These are phyloP conservation scores for Tricholauxania praeusta DNA, from an alignment of 2,888 invertebrate species.

Conservation along the genomic window DNA sequence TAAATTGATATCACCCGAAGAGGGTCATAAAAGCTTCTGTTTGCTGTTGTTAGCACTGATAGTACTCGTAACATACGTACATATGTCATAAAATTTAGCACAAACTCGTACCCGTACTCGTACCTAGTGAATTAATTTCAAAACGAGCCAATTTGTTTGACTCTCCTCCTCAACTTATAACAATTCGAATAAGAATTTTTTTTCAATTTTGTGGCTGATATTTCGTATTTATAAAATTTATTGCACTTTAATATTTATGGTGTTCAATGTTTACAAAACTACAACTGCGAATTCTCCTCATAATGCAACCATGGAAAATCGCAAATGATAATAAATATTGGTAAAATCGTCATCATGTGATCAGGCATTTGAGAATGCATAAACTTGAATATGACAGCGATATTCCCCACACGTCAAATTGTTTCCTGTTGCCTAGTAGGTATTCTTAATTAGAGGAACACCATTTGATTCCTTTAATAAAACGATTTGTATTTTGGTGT, in stretches of 20 bases:
- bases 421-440: too few relatives aligned
- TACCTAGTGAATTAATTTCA: not conserved
- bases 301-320: too few relatives aligned
- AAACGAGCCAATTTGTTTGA: not conserved
- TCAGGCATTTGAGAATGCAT: not conserved
- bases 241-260: conserved; percentile 44
- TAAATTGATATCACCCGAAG: conserved; percentile 48
- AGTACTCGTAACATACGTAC: conserved; percentile 10
- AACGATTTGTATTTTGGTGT: too few relatives aligned
- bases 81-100: conserved; percentile 34
- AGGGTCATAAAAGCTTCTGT: conserved; percentile 52
- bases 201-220: conserved; percentile 37
- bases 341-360: not conserved
- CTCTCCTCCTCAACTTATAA: not conserved
- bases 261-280: not conserved
- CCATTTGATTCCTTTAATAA: too few relatives aligned
- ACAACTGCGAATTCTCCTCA: too few relatives aligned
- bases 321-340: too few relatives aligned
- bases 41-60: conserved; percentile 25
- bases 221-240: conserved; percentile 60
- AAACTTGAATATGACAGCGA: too few relatives aligned
- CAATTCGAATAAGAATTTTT: not conserved
- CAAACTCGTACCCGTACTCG: too few relatives aligned
- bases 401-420: too few relatives aligned
- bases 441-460: too few relatives aligned